Percentiles rank a stretch among this genome's conserved stretches.
phyloP scores from a whole-genome alignment of 2,888 invertebrate species.

The Orthonevra nobilis region DNA sequence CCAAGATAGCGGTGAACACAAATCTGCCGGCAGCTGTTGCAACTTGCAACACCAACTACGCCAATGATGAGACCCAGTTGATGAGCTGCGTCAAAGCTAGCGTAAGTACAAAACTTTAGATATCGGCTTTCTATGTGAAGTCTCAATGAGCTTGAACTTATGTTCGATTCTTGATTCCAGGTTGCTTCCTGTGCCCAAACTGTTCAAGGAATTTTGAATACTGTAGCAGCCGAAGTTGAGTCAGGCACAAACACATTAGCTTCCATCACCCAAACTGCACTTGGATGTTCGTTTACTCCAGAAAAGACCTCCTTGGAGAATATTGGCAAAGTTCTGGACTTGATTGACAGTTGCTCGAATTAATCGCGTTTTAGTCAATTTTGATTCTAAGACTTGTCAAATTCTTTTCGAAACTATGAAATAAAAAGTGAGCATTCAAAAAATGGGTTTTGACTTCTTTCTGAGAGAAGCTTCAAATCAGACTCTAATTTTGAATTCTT shows the following conservation, averaged over 20 bases:
- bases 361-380: too few species aligned
- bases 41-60: constrained; percentile 1
- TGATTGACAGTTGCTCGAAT: constrained; percentile 27
- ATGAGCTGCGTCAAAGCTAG: constrained; percentile 2
- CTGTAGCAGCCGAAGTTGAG: constrained; percentile 16
- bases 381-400: too few species aligned
- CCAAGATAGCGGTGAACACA: not conserved
- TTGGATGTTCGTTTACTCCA: constrained; percentile 11
- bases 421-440: too few species aligned
- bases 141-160: not conserved
- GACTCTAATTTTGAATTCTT: too few species aligned
- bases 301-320: not conserved
- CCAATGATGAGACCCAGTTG: not conserved
- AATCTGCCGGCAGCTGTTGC: not conserved
- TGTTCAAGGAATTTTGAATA: not conserved
- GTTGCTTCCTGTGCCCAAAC: not conserved
- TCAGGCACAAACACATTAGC: constrained; percentile 1
- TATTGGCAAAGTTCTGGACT: constrained; percentile 14
- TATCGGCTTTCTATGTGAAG: not conserved
- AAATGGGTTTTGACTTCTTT: too few species aligned
- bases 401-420: too few species aligned
- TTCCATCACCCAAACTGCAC: not conserved
- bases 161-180: not conserved
- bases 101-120: constrained; percentile 10
- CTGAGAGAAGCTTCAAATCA: too few species aligned